These are phyloP conservation scores for Drymonia ruficornis DNA, from an alignment of 2,888 invertebrate species.

Conservation along the genomic window DNA sequence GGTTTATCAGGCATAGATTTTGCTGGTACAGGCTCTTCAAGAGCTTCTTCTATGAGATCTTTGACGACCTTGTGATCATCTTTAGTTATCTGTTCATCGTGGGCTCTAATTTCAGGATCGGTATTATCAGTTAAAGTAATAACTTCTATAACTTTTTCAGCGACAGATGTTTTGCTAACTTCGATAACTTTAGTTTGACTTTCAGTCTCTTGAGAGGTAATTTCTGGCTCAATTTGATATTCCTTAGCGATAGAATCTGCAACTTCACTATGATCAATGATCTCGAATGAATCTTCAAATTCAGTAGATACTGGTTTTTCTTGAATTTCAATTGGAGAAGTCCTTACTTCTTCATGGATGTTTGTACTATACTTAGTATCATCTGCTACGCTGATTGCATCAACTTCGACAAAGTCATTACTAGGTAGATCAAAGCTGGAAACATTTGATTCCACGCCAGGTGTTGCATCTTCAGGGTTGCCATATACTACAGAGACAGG, in stretches of 20 bases:
- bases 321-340: conserved; percentile 3
- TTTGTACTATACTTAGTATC: not conserved
- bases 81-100: conserved; percentile 17
- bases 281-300: conserved; percentile 40
- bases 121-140: not conserved
- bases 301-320: conserved; percentile 16
- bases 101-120: not conserved
- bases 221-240: conserved; percentile 5
- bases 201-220: not conserved
- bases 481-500: conserved; percentile 52
- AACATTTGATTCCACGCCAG: conserved; percentile 23
- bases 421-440: conserved; percentile 12
- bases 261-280: conserved; percentile 35
- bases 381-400: not conserved
- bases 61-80: conserved; percentile 18
- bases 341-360: not conserved
- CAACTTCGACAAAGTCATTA: not conserved
- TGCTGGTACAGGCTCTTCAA: conserved; percentile 21
- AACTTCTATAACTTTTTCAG: conserved; percentile 11
- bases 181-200: conserved; percentile 5
- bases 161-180: not conserved
- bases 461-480: conserved; percentile 24
- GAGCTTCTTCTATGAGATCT: conserved; percentile 32
- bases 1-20: conserved; percentile 6
- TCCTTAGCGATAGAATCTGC: conserved; percentile 8